Evolutionary conservation across 2,888 invertebrate genomes (phyloP).

Genomic region (Campaea margaritaria): DNA sequence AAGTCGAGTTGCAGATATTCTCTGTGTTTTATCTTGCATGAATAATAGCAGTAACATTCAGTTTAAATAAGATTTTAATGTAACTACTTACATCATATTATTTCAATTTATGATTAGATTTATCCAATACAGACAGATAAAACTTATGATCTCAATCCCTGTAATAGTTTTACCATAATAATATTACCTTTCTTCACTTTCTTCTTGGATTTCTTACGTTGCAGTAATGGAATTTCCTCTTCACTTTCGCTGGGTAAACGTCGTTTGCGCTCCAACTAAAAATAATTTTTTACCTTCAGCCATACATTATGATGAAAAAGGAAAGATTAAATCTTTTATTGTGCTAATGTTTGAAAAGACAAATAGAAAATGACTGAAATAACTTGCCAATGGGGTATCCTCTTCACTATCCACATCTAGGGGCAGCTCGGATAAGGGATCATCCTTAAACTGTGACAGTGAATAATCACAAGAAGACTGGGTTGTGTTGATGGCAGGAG

Average conservation of each 20-base stretch:
- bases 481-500: conserved; percentile 78
- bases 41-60: neutral
- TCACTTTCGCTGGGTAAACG: conserved; percentile 86
- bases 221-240: conserved; percentile 89
- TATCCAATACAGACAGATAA: too few relatives aligned
- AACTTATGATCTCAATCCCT: too few relatives aligned
- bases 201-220: conserved; percentile 88
- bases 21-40: too few relatives aligned
- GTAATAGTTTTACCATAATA: too few relatives aligned
- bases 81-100: too few relatives aligned
- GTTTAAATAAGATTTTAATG: neutral
- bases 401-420: conserved; percentile 88
- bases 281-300: neutral
- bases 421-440: conserved; percentile 78
- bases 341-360: too few relatives aligned
- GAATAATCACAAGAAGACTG: conserved; percentile 91
- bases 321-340: too few relatives aligned
- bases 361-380: neutral
- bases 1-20: too few relatives aligned
- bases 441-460: conserved; percentile 88
- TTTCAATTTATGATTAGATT: too few relatives aligned
- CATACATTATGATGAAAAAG: too few relatives aligned
- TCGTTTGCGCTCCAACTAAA: conserved; percentile 65
- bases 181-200: conserved; percentile 85
- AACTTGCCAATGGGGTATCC: conserved; percentile 89